Conservation (phyloP, 2,888 invertebrate species). For the Cryptocephalus moraei region DNA sequence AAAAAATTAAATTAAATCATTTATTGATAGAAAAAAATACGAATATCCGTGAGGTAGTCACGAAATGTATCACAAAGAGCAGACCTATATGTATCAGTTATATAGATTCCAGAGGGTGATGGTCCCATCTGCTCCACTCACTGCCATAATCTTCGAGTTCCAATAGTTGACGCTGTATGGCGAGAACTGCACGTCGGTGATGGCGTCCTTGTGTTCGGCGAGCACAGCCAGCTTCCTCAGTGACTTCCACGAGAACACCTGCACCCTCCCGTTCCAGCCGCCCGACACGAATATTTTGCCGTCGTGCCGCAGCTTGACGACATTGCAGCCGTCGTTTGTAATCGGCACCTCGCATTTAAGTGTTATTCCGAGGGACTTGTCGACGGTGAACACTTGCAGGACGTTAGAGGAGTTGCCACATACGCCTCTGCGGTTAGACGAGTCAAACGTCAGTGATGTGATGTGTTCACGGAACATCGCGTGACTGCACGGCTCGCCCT, state of each 20-base stretch:
- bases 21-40: too few relatives aligned
- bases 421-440: constrained; percentile 53
- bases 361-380: constrained; percentile 44
- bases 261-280: constrained; percentile 60
- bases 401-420: constrained; percentile 54
- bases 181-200: constrained; percentile 66
- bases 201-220: constrained; percentile 58
- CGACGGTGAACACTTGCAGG: constrained; percentile 39
- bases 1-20: too few relatives aligned
- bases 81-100: constrained; percentile 37
- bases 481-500: constrained; percentile 46
- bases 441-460: constrained; percentile 62
- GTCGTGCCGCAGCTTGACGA: constrained; percentile 56
- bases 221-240: constrained; percentile 61
- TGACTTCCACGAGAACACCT: constrained; percentile 71
- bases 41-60: too few relatives aligned
- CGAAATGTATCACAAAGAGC: too few relatives aligned
- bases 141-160: constrained; percentile 70
- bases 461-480: constrained; percentile 53
- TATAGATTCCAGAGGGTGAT: constrained; percentile 75
- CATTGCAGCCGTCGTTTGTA: constrained; percentile 65
- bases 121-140: constrained; percentile 62
- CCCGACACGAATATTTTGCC: constrained; percentile 63
- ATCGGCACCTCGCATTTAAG: constrained; percentile 52
- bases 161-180: constrained; percentile 52